A percentile compares a stretch with the other conserved stretches of the same genome.
phyloP scores from a whole-genome alignment of 2,888 invertebrate species.

The Tachina lurida region DNA sequence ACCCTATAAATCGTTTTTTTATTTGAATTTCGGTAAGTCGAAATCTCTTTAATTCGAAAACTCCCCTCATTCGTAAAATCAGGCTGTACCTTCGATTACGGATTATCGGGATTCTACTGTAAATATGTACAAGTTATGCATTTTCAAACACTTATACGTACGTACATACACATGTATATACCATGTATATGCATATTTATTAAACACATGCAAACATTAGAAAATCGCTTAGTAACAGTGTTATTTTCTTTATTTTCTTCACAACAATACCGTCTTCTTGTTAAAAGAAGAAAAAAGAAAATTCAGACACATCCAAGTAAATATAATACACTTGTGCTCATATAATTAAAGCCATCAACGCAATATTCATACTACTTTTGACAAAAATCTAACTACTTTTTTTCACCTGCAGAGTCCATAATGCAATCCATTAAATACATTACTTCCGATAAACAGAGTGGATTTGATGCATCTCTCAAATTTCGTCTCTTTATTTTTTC shows the following conservation, averaged over 20 bases:
- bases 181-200: too few relatives aligned
- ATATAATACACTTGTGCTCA: neutral
- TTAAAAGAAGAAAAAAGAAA: conserved; percentile 18
- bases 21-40: neutral
- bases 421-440: too few relatives aligned
- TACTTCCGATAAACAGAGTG: too few relatives aligned
- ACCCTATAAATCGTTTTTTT: neutral
- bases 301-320: neutral
- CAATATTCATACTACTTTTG: neutral
- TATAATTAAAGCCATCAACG: neutral
- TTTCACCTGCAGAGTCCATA: too few relatives aligned
- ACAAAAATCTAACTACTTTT: too few relatives aligned
- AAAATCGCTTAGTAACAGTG: conserved; percentile 59
- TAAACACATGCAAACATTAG: neutral
- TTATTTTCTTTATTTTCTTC: conserved; percentile 19
- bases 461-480: too few relatives aligned
- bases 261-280: conserved; percentile 33
- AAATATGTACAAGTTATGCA: neutral
- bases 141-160: neutral
- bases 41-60: too few relatives aligned
- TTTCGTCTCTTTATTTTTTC: too few relatives aligned
- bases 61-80: too few relatives aligned
- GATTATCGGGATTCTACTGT: too few relatives aligned
- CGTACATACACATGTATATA: neutral
- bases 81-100: too few relatives aligned